Percentiles rank a stretch among this genome's conserved stretches.
phyloP scores from a whole-genome alignment of 2,113 vertebrate genomes.

The Vireo altiloquus region DNA sequence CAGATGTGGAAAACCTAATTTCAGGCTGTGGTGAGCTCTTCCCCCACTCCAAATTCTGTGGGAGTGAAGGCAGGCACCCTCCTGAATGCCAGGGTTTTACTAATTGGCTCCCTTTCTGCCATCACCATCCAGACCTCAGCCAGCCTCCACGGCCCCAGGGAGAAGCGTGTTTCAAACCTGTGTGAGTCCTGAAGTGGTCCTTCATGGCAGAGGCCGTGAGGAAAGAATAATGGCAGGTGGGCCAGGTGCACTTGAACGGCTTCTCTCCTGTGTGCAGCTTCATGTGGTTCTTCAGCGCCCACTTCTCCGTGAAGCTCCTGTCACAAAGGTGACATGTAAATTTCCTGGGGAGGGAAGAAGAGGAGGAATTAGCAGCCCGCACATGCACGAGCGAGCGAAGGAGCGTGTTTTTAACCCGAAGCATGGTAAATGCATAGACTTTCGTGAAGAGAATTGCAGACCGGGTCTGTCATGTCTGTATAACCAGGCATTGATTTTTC shows the following conservation, averaged over 20 bases:
- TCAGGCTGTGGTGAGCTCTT: neutral
- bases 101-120: neutral
- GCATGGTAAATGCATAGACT: constrained; percentile 52
- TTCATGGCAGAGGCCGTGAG: constrained; percentile 97
- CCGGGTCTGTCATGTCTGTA: constrained; percentile 95
- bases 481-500: constrained; percentile 99
- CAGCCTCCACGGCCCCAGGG: fast-evolving
- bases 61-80: neutral
- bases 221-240: constrained; percentile 96
- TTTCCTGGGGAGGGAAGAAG: constrained; percentile 80
- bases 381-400: constrained; percentile 47
- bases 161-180: constrained; percentile 78
- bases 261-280: constrained; percentile 98
- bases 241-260: constrained; percentile 94
- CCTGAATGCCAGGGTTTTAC: neutral
- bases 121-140: fast-evolving
- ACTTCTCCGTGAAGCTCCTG: constrained; percentile 95
- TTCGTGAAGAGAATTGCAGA: constrained; percentile 73
- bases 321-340: constrained; percentile 94
- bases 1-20: neutral
- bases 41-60: neutral
- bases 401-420: constrained; percentile 62
- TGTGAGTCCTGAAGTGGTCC: constrained; percentile 97
- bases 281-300: constrained; percentile 98
- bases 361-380: constrained; percentile 64